A percentile compares a stretch with the other conserved stretches of the same genome.
These are phyloP conservation scores for Dolichallabes microphthalmus DNA, from an alignment of 2,113 vertebrate species.

Conservation along the genomic window DNA sequence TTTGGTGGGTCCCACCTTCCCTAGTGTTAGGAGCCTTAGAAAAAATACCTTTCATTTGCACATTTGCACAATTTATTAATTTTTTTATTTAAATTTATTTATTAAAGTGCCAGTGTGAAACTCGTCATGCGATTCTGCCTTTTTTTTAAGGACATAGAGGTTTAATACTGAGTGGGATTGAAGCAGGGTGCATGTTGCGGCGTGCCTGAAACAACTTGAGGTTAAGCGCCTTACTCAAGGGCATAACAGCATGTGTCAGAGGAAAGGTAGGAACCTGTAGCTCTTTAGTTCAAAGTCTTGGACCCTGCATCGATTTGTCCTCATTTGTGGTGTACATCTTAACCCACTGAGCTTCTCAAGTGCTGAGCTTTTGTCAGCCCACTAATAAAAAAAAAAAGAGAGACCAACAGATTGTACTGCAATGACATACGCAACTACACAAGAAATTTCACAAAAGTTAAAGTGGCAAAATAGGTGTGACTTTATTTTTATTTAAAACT, in stretches of 20 bases:
- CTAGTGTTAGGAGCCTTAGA: not conserved
- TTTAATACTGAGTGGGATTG: constrained; percentile 10
- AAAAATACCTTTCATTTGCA: not conserved
- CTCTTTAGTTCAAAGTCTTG: constrained; percentile 1
- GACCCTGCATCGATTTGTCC: constrained; percentile 3
- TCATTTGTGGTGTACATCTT: not conserved
- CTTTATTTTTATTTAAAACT: not conserved
- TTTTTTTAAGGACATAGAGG: not conserved
- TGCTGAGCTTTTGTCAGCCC: not conserved
- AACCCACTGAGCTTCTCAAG: constrained; percentile 10
- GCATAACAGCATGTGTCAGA: constrained; percentile 23
- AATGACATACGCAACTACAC: not conserved
- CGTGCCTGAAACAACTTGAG: not conserved
- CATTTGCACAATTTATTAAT: not conserved
- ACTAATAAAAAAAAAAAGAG: not conserved
- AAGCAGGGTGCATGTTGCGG: constrained; percentile 23
- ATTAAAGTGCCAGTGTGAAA: not conserved
- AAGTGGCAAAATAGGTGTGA: not conserved
- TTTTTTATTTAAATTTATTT: too few relatives aligned
- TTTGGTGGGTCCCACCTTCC: too few relatives aligned
- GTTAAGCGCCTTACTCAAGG: constrained; percentile 22
- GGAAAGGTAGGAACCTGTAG: constrained; percentile 3
- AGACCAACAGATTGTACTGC: not conserved
- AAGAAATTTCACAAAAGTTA: not conserved
- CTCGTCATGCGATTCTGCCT: not conserved